A percentile compares a stretch with the other conserved stretches of the same genome.
Evolutionary conservation across 2,113 vertebrate genomes (phyloP).

Genomic region (Rana temporaria): DNA sequence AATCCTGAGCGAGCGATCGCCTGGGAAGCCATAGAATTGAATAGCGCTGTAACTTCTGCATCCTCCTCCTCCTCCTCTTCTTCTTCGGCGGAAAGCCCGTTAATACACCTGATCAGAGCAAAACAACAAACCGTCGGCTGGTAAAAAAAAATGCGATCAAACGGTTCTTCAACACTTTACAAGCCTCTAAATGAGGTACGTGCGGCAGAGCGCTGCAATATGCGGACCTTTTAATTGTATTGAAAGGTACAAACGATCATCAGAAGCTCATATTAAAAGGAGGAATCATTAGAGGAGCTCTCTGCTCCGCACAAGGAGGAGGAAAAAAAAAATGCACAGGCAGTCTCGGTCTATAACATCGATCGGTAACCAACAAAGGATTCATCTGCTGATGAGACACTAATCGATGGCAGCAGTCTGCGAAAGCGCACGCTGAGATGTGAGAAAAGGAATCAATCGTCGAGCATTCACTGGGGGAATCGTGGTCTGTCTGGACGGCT

Average conservation of each 20-base stretch:
- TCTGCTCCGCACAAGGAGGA: conserved; percentile 60
- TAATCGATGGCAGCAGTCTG: conserved; percentile 80
- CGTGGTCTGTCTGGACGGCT: conserved; percentile 58
- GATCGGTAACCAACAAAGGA: conserved; percentile 81
- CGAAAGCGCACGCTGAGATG: conserved; percentile 78
- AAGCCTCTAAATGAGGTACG: conserved; percentile 53
- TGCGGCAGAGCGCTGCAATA: conserved; percentile 14
- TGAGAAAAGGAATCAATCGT: conserved; percentile 79
- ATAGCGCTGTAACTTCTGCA: background rate
- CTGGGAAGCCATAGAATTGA: no score
- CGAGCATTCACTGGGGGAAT: conserved; percentile 69
- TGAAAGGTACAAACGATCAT: conserved; percentile 49
- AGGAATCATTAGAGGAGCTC: conserved; percentile 61
- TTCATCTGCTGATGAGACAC: conserved; percentile 77
- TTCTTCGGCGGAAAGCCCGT: background rate
- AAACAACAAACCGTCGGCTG: conserved; percentile 26
- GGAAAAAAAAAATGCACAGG: conserved; percentile 59
- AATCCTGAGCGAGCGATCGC: no score
- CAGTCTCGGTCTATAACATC: conserved; percentile 74
- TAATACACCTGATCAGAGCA: conserved; percentile 30
- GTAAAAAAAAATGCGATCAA: conserved; percentile 40
- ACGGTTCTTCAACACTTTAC: conserved; percentile 37
- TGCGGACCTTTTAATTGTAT: conserved; percentile 54
- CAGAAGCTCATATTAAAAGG: conserved; percentile 59
- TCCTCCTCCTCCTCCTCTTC: no score